A percentile compares a stretch with the other conserved stretches of the same genome.
Evolutionary conservation across 2,113 vertebrate species (phyloP).

Genomic region (Pachycephala philippinensis): DNA sequence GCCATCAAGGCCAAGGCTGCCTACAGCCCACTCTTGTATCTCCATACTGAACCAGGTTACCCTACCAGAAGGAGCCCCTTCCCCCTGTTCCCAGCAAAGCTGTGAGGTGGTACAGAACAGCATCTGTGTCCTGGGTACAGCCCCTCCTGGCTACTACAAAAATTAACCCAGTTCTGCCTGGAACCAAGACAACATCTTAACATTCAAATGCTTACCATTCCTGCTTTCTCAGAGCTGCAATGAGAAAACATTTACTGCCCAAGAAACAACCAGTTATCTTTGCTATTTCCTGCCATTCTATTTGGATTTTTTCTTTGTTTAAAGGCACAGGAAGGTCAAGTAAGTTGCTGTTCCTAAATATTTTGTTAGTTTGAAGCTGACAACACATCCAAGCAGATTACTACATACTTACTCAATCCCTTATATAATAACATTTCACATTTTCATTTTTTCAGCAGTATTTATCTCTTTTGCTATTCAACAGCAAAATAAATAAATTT

Average conservation of each 20-base stretch:
- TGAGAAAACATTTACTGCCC: neutral
- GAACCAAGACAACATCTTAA: neutral
- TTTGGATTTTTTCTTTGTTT: neutral
- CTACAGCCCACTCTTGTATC: too few species aligned
- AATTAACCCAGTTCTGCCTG: neutral
- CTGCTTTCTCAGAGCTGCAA: neutral
- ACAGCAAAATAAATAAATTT: neutral
- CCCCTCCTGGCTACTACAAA: neutral
- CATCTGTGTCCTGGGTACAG: neutral
- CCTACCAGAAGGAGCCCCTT: neutral
- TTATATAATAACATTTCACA: neutral
- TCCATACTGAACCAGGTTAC: neutral
- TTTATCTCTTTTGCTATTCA: neutral
- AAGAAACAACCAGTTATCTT: neutral
- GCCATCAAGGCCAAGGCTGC: too few species aligned
- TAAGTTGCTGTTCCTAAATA: neutral
- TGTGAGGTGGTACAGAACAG: neutral
- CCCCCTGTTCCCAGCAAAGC: neutral
- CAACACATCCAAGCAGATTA: neutral
- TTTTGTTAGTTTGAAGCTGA: neutral
- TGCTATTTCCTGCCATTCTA: fast-evolving
- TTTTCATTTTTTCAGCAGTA: neutral
- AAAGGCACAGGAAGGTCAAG: neutral
- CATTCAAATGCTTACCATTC: neutral
- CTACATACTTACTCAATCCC: neutral